A percentile compares a stretch with the other conserved stretches of the same genome.
Evolutionary conservation across 2,797 vertebrate species (phyloP).

Genomic region (Carcharodon carcharias): DNA sequence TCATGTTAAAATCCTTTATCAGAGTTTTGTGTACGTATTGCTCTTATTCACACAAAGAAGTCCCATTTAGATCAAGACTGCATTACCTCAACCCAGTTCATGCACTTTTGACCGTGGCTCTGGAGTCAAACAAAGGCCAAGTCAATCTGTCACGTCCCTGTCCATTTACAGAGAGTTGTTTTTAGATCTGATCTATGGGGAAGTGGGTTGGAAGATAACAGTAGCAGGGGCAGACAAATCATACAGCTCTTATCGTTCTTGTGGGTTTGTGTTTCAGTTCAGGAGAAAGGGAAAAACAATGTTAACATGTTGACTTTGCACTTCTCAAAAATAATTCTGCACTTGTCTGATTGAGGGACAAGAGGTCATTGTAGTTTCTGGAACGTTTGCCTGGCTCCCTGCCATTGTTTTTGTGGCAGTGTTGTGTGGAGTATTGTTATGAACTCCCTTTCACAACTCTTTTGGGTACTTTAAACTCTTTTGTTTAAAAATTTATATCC

Average conservation of each 20-base stretch:
- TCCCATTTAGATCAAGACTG: background rate
- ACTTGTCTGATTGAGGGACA: constrained; percentile 51
- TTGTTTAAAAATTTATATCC: constrained; percentile 13
- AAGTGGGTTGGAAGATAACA: constrained; percentile 33
- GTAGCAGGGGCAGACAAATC: constrained; percentile 18
- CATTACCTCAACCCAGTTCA: background rate
- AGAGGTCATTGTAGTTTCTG: constrained; percentile 20
- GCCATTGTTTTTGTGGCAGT: constrained; percentile 22
- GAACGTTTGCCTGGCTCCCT: background rate
- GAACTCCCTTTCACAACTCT: constrained; percentile 14
- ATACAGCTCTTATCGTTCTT: constrained; percentile 17
- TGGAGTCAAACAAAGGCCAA: constrained; percentile 21
- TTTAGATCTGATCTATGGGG: constrained; percentile 18
- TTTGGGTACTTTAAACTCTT: constrained; percentile 19
- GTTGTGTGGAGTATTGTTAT: constrained; percentile 21
- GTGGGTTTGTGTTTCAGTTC: constrained; percentile 41
- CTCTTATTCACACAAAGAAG: background rate
- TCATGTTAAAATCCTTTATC: background rate
- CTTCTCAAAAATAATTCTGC: constrained; percentile 53
- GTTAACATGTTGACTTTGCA: constrained; percentile 53
- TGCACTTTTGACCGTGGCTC: constrained; percentile 5
- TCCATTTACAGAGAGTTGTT: constrained; percentile 25
- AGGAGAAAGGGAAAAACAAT: constrained; percentile 54
- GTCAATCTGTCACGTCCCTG: background rate
- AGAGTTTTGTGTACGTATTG: background rate